Base-by-base conservation (phyloP, 2,797 vertebrate genomes). In the Pelobates cultripes region DNA sequence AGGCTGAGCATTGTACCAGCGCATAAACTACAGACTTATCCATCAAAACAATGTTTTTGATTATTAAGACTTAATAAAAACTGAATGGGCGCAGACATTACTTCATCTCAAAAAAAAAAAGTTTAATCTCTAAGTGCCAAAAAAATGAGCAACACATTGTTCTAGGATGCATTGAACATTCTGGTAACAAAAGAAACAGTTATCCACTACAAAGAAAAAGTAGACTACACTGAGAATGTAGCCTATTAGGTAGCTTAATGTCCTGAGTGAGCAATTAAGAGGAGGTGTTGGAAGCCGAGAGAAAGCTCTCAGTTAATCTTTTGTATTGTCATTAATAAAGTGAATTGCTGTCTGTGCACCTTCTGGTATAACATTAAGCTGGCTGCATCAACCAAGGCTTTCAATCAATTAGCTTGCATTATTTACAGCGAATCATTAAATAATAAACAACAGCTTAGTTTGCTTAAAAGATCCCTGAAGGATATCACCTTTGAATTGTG, bases 241-340 rank as follows among this genome's bases (percentile, higher is more conserved):
- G 45, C 67, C n/a, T 71, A 55, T 78, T 69, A 70, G 75, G 70
- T 3, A 61, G 43, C 13, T 14, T 12, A 17, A 75, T 75, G 82
- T 83, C 82, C 82, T 83, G 77, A 83, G 82, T 45, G 82, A 71
- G 77, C 82, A 75, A 83, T 83, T 79, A 83, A 64, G 72, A n/a
- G 4, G 77, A 75, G 77, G 82, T 79, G 66, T 75, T 44, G 69
- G 77, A 70, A 70, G 82, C 68, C 44, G 44, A 71, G 77, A 75
- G 55, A 75, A 75, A 45, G 72, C 82, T 75, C 67, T 67, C 28
- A 66, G 43, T 83, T 83, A 83, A 83, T 83, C 82, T 70, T 75
- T 79, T 42, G 71, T 83, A 75, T 83, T 83, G 82, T 79, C 82
- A 79, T 83, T 83, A 83, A 83, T 83, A 83, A 83, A 83, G 77